Base-by-base conservation (phyloP, 2,113 vertebrate genomes). In the Saguinus imperator region DNA sequence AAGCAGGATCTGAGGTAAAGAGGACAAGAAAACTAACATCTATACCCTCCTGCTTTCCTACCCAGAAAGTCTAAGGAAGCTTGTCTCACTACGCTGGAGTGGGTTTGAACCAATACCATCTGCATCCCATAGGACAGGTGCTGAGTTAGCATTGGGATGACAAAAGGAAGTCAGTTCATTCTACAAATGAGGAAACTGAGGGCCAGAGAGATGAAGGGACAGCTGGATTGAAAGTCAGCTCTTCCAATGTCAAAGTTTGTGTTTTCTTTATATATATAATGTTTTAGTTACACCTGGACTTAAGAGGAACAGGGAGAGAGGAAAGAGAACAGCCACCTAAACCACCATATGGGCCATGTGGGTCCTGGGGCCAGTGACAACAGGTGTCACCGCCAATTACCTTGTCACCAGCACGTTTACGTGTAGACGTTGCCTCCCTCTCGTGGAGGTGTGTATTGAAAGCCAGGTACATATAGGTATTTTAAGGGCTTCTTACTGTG, bases 371-470 rank as follows among this genome's bases (percentile, higher is more conserved):
- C 48, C 92, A 50, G 1, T 6, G 45, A 61, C 50, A 52, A 23
- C 81, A 84, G 27, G 45, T 14, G 35, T 5, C 8, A 14, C 6
- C 1, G 14, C 32, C 6, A 40, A 40, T 2, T 50, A 77, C 35
- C 68, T 5, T 6, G 4, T 20, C 23, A 5, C 3, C 1, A 75
- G 81, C 14, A 8, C 2, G 8, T 8, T 10, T 40, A 14, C 2
- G 0, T 16, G 32, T 3, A 1, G 35, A 1, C 3, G 1, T 21
- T 3, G 37, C 72, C 70, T 64, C 37, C 76, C 45, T 48, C 64
- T 32, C 3, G 0, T 16, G 32, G 0, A 61, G 10, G 37, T 3
- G 20, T 72, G 18, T 7, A 10, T 4, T 13, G 72, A 72, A 82
- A 82, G 43, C 35, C 58, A 6, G 35, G 43, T 10, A 21, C 32